Percentiles rank a stretch among this genome's conserved stretches.
phyloP scores from a whole-genome alignment of 1,140 invertebrate genomes.

The Matsumurasca onukii region DNA sequence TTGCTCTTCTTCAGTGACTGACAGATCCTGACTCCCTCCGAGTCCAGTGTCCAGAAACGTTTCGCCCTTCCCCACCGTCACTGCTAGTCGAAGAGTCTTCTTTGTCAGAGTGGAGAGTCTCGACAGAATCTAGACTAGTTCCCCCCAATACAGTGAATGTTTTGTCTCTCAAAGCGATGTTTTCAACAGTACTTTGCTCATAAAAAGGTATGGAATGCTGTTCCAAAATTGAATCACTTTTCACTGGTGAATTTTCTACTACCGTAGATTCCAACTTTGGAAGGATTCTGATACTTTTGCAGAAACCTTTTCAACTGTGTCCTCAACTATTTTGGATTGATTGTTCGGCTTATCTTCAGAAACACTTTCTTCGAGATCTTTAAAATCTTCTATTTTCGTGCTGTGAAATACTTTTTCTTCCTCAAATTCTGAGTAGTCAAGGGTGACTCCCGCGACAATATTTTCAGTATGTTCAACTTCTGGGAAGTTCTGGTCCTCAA shows the following conservation, averaged over 20 bases:
- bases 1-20: background rate
- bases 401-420: background rate
- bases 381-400: background rate
- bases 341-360: too few relatives aligned
- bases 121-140: background rate
- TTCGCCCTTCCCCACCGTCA: background rate
- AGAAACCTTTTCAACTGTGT: background rate
- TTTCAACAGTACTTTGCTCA: constrained; percentile 12
- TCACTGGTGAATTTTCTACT: background rate
- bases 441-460: too few relatives aligned
- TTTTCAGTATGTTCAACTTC: too few relatives aligned
- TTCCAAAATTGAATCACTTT: background rate
- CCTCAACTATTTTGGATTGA: background rate
- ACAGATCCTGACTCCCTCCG: background rate
- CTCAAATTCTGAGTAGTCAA: constrained; percentile 12
- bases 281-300: background rate
- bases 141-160: background rate
- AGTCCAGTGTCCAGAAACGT: background rate
- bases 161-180: background rate
- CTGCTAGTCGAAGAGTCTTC: background rate
- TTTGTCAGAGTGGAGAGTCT: background rate
- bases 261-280: background rate
- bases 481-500: too few relatives aligned
- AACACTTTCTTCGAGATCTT: constrained; percentile 7
- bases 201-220: background rate